Conservation (phyloP, 2,888 invertebrate species). For the Monopis laevigella region DNA sequence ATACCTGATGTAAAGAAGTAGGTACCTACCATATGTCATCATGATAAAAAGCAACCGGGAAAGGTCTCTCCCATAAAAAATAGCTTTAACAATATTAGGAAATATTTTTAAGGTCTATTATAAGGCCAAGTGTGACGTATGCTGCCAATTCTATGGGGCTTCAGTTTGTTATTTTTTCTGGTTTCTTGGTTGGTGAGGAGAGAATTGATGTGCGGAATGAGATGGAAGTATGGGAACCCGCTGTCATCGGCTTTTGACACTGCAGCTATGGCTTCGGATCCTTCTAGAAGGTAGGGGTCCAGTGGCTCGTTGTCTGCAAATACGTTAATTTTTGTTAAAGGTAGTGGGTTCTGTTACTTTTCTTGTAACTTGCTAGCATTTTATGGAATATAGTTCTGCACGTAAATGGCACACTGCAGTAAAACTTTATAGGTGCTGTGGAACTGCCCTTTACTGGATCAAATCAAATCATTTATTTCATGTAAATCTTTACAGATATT, state of each 20-base stretch:
- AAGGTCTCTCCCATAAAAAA: too few species aligned
- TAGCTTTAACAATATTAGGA: conserved; percentile 25
- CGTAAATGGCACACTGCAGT: too few species aligned
- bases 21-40: too few species aligned
- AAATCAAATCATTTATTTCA: too few species aligned
- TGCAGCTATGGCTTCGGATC: conserved; percentile 65
- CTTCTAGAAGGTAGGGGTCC: conserved; percentile 70
- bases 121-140: conserved; percentile 70
- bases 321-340: conserved; percentile 4
- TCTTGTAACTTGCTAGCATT: too few species aligned
- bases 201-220: conserved; percentile 71
- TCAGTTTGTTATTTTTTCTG: conserved; percentile 66
- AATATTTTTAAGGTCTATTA: conserved; percentile 41
- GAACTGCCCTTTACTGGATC: too few species aligned
- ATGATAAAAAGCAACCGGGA: too few species aligned
- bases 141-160: conserved; percentile 69
- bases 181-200: conserved; percentile 69
- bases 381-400: too few species aligned
- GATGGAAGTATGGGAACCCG: conserved; percentile 69
- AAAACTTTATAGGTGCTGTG: too few species aligned
- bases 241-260: conserved; percentile 61
- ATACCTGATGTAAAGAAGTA: too few species aligned
- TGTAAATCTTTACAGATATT: too few species aligned
- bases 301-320: conserved; percentile 28
- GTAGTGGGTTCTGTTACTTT: too few species aligned